Evolutionary conservation across 2,797 vertebrate species (phyloP).

Genomic region (Pteronotus mesoamericanus): DNA sequence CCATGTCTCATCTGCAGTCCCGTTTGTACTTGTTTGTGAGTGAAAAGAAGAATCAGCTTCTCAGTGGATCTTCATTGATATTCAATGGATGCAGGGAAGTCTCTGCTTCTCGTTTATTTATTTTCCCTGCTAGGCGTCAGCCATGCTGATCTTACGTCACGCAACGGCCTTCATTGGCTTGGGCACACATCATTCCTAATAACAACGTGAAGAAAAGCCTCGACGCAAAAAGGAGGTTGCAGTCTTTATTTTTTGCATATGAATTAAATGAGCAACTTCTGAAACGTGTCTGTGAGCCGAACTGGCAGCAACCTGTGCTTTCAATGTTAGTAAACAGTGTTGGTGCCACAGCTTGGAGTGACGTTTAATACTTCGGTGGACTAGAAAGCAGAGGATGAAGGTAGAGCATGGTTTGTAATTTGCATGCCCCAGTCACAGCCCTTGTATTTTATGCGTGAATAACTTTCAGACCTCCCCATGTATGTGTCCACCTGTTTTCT

Average conservation of each 20-base stretch:
- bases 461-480: not conserved
- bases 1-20: not conserved
- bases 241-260: fast-evolving
- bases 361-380: not conserved
- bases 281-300: not conserved
- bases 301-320: not conserved
- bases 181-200: not conserved
- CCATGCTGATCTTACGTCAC: not conserved
- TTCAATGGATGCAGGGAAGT: not conserved
- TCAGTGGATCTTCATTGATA: not conserved
- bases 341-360: not conserved
- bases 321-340: not conserved
- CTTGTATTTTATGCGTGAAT: fast-evolving
- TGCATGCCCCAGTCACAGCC: fast-evolving
- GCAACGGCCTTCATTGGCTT: not conserved
- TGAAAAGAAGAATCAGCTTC: not conserved
- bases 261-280: not conserved
- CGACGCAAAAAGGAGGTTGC: fast-evolving
- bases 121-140: not conserved
- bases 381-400: not conserved
- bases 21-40: not conserved
- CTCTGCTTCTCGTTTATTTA: not conserved
- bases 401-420: not conserved
- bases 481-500: fast-evolving
- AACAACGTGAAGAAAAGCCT: not conserved